A percentile compares a stretch with the other conserved stretches of the same genome.
Conservation (phyloP, 2,888 invertebrate genomes). For the Thereva nobilitata region DNA sequence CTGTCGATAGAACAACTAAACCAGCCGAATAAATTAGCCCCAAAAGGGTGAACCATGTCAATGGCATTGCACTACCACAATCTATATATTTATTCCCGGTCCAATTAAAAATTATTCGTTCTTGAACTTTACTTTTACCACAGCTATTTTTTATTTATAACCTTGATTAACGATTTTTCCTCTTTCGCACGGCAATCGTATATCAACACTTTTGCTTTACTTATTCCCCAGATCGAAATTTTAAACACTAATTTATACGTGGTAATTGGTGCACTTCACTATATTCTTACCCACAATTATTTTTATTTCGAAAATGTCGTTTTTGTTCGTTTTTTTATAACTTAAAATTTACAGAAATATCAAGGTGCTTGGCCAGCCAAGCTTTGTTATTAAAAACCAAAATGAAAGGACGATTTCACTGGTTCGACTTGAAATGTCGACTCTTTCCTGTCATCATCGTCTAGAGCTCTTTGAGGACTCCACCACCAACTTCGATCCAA, state of each 20-base stretch:
- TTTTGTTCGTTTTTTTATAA: no score
- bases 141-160: no score
- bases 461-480: conserved; percentile 10
- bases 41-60: conserved; percentile 42
- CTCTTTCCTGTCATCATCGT: conserved; percentile 17
- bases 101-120: conserved; percentile 1
- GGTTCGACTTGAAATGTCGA: background rate
- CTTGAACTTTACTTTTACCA: background rate
- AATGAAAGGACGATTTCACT: conserved; percentile 21
- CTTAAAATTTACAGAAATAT: no score
- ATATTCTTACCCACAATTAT: no score
- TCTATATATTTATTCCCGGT: conserved; percentile 8
- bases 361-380: no score
- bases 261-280: no score
- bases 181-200: no score
- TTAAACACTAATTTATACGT: no score
- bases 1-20: conserved; percentile 31
- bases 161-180: no score
- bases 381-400: background rate
- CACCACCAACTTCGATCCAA: conserved; percentile 27
- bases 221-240: no score
- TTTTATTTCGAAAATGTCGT: no score
- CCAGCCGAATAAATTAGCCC: conserved; percentile 39
- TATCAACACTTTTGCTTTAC: no score
- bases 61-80: conserved; percentile 40